Percentiles rank a stretch among this genome's conserved stretches.
Conservation (phyloP, 1,140 invertebrate species). For the Bombus vancouverensis region DNA sequence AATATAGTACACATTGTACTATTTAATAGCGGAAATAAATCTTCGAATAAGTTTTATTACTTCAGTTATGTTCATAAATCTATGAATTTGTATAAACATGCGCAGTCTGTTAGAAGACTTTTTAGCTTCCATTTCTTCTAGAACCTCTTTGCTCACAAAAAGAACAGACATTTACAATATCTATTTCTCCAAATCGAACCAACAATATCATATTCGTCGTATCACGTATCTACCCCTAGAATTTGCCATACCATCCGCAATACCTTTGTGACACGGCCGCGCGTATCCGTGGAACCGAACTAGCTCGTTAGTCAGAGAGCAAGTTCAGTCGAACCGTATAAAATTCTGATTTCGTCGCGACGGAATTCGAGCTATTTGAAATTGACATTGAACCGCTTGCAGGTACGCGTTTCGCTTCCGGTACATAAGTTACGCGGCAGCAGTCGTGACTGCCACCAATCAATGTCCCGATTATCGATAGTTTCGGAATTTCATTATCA, state of each 20-base stretch:
- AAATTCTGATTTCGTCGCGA: constrained; percentile 36
- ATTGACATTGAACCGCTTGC: constrained; percentile 50
- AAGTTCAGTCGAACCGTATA: neutral
- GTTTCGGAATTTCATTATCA: constrained; percentile 80
- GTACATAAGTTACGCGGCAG: constrained; percentile 60
- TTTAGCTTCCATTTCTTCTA: neutral
- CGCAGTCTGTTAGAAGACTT: too few relatives aligned
- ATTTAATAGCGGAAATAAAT: neutral
- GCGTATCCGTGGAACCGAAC: neutral
- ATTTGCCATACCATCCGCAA: neutral
- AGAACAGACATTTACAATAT: neutral
- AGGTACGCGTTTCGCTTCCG: neutral
- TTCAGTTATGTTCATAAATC: neutral
- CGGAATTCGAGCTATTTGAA: constrained; percentile 66
- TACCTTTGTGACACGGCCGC: neutral
- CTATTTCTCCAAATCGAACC: neutral
- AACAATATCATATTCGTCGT: neutral
- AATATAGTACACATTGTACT: neutral
- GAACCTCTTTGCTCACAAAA: neutral
- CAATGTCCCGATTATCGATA: constrained; percentile 78
- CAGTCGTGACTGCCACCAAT: constrained; percentile 73
- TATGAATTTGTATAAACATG: neutral
- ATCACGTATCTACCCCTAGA: neutral
- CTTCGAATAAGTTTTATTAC: neutral
- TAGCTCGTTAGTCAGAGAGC: neutral